These are phyloP conservation scores for Theocolax elegans DNA, from an alignment of 1,140 invertebrate species.

Conservation along the genomic window DNA sequence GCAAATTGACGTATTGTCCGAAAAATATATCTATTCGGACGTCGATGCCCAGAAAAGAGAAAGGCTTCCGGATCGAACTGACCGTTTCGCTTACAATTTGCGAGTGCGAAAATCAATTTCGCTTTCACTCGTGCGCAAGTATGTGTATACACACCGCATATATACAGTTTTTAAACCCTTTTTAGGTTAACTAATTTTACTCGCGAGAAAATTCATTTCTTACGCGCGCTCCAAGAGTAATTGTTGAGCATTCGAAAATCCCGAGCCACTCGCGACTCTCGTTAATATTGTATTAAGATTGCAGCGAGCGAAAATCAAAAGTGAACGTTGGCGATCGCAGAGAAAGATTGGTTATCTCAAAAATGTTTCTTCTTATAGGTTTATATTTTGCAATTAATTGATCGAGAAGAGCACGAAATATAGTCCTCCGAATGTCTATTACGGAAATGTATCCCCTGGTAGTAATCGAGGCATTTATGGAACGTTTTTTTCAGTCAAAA, in stretches of 20 bases:
- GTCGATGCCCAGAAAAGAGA: conserved; percentile 13
- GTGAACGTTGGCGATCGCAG: too few species aligned
- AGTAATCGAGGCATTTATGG: too few species aligned
- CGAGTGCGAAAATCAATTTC: conserved; percentile 16
- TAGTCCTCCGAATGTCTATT: too few species aligned
- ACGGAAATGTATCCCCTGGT: too few species aligned
- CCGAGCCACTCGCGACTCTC: too few species aligned
- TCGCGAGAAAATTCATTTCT: not conserved
- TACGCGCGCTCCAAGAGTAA: not conserved
- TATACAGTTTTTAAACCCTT: conserved; percentile 14
- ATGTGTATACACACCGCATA: not conserved
- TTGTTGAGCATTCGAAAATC: not conserved
- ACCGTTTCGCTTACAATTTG: not conserved
- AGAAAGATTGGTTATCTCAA: too few species aligned
- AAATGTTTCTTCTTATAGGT: too few species aligned
- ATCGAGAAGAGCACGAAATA: too few species aligned
- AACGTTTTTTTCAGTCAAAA: too few species aligned
- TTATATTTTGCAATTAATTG: too few species aligned
- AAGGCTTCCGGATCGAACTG: conserved; percentile 9
- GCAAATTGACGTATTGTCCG: conserved; percentile 17
- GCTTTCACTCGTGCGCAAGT: conserved; percentile 28
- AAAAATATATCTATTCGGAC: not conserved
- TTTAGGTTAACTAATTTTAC: conserved; percentile 7
- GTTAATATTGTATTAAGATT: too few species aligned
- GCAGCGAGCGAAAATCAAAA: too few species aligned